Evolutionary conservation across 1,140 invertebrate species (phyloP).

Genomic region (Heliconius nattereri): DNA sequence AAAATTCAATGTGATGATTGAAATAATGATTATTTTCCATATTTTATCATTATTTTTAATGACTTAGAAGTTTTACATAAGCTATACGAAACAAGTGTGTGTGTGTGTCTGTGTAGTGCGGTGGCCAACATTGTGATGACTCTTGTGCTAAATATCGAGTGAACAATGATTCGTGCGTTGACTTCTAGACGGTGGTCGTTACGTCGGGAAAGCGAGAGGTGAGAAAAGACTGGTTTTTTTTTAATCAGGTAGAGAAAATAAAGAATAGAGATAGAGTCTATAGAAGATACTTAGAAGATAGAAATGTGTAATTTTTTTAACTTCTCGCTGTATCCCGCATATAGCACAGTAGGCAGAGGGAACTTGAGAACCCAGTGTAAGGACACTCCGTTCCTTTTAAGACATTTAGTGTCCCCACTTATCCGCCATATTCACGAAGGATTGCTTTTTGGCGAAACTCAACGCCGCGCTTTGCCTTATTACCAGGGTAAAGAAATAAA

Average conservation of each 20-base stretch:
- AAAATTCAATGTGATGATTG: neutral
- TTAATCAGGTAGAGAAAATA: neutral
- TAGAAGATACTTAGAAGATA: no score
- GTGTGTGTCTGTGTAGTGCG: slow-evolving; percentile 1
- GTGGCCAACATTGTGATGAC: slow-evolving; percentile 27
- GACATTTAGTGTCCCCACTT: no score
- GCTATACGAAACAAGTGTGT: neutral
- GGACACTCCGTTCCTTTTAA: no score
- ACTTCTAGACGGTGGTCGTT: slow-evolving; percentile 72
- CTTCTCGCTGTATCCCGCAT: no score
- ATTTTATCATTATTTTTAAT: neutral
- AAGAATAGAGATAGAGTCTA: no score
- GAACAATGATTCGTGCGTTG: slow-evolving; percentile 67
- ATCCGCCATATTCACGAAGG: no score
- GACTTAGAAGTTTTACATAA: neutral
- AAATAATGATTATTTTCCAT: neutral
- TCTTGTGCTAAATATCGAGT: slow-evolving; percentile 25
- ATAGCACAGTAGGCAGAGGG: no score
- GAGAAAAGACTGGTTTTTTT: slow-evolving; percentile 34
- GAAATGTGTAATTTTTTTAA: no score
- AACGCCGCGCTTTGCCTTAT: no score
- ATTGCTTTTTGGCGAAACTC: no score
- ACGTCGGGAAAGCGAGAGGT: slow-evolving; percentile 73
- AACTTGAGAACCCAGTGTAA: no score
- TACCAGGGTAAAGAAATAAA: no score